Evolutionary conservation across 2,113 vertebrate species (phyloP), one percentile per base, ranked within the genome.

Genomic region (Anarhynchus alexandrinus): DNA sequence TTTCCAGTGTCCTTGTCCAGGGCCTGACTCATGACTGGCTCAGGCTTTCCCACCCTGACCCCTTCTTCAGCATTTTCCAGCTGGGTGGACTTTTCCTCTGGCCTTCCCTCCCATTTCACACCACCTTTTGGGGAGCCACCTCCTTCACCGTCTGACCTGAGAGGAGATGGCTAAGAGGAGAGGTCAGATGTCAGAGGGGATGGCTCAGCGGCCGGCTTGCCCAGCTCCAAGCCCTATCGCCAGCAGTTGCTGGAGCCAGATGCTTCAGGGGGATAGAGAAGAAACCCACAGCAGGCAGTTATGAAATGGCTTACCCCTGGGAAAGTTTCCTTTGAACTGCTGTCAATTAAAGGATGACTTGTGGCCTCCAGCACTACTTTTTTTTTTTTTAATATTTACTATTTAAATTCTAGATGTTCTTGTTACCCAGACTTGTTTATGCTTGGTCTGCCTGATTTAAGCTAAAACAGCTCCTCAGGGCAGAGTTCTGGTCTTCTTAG

Each of bases 291-390:
- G 79, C 76, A 94, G 79, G 55, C 26, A 5, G 21, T 84, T 82
- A 36, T 32, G 88, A 90, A 94, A 91, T 79, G 58, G 10, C 21
- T 92, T 65, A 61, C 57, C 82, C 88, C 57, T 47, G 86, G 90
- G 83, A 91, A 95, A 86, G 23, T 65, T 94, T 90, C 65, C 80
- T 95, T 88, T 96, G 94, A 96, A 94, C 92, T 86, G 59, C 87
- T 90, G 79, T 95, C 92, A 95, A 90, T 95, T 90, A 94, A 90
- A 90, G 64, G 65, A 57, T 76, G 61, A 83, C 69, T 94, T 92
- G 88, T 45, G 83, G 65, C 94, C 95, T 89, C 4, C 0, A 95
- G 90, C 86, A 49, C 9, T 29, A 36, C 22, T 12, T 59, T 65
- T 59, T 22, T 47, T 19, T 15, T 71, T 71, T 6, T 25, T 14